Conservation (phyloP, 1,140 invertebrate genomes). For the Bombus balteatus region DNA sequence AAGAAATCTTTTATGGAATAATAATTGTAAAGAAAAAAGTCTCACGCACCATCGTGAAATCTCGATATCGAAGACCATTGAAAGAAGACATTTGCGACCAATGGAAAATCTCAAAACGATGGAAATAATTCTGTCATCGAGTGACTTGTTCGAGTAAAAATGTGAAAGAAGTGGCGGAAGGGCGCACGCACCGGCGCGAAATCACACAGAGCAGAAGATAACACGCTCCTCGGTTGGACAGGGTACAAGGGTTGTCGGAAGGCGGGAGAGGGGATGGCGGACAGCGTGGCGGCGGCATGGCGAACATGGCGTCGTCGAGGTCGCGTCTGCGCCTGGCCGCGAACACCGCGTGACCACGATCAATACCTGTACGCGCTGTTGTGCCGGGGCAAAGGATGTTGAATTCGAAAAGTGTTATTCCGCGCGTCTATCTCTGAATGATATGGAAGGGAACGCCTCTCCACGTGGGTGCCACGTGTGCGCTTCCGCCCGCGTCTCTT, state of each 20-base stretch:
- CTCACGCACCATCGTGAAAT: background rate
- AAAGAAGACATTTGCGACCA: background rate
- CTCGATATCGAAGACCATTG: background rate
- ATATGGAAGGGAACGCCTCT: slow-evolving; percentile 83
- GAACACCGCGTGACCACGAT: slow-evolving; percentile 80
- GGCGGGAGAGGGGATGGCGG: slow-evolving; percentile 44
- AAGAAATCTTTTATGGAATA: background rate
- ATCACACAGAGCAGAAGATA: slow-evolving; percentile 10
- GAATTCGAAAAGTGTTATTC: slow-evolving; percentile 83
- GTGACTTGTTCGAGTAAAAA: background rate
- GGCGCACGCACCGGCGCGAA: slow-evolving; percentile 30
- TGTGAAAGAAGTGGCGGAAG: background rate
- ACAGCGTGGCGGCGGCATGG: slow-evolving; percentile 72
- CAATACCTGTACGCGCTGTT: slow-evolving; percentile 76
- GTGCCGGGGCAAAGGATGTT: slow-evolving; percentile 78
- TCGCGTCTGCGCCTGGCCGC: slow-evolving; percentile 76
- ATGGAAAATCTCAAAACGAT: background rate
- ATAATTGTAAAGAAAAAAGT: background rate
- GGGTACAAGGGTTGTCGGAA: background rate
- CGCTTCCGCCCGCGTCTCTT: slow-evolving; percentile 68
- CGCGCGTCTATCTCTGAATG: slow-evolving; percentile 83
- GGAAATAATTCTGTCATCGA: background rate
- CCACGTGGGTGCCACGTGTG: slow-evolving; percentile 83
- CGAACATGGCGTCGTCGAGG: slow-evolving; percentile 79
- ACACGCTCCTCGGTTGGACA: slow-evolving; percentile 18